phyloP scores from a whole-genome alignment of 2,888 invertebrate species.

The Pristionchus maxplancki region DNA sequence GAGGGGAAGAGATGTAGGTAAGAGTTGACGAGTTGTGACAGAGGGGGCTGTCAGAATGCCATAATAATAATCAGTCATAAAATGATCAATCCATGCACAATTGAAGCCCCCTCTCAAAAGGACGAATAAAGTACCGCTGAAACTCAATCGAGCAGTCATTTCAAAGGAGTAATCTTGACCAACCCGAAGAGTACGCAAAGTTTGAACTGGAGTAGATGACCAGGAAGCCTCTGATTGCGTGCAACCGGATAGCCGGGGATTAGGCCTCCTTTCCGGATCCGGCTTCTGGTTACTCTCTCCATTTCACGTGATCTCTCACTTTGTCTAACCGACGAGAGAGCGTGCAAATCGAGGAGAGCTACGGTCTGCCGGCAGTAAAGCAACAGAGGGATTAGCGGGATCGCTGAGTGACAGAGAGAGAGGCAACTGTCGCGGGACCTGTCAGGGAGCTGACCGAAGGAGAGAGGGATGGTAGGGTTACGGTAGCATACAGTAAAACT shows the following conservation, averaged over 20 bases:
- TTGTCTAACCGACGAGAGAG: neutral
- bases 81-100: too few relatives aligned
- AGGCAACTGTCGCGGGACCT: conserved; percentile 22
- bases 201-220: neutral
- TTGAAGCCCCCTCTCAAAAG: too few relatives aligned
- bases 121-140: too few relatives aligned
- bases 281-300: neutral
- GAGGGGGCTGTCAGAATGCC: too few relatives aligned
- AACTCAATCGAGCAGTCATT: too few relatives aligned
- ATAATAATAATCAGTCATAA: too few relatives aligned
- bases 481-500: neutral
- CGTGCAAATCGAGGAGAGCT: neutral
- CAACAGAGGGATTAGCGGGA: neutral
- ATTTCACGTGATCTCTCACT: neutral
- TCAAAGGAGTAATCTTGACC: too few relatives aligned
- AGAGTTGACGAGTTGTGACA: too few relatives aligned
- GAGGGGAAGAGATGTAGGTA: too few relatives aligned
- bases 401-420: neutral
- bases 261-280: neutral
- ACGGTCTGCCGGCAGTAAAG: neutral
- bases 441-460: neutral
- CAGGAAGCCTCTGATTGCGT: neutral
- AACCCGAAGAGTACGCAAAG: neutral
- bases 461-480: neutral
- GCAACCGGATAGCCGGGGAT: conserved; percentile 11